Conservation (phyloP, 1,140 invertebrate genomes). For the Atopsyche davidsoni region DNA sequence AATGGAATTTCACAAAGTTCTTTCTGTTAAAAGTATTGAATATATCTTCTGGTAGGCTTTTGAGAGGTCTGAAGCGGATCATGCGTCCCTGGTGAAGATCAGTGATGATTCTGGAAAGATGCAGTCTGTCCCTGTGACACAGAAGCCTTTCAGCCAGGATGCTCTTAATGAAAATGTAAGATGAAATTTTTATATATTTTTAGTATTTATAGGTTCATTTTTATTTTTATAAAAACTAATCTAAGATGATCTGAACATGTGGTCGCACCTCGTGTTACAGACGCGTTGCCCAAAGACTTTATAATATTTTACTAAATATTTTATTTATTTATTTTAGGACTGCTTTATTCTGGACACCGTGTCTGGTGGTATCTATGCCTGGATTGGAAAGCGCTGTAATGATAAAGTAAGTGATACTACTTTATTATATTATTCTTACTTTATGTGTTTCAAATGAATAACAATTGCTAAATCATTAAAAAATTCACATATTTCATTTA, state of each 20-base stretch:
- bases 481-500: too few species aligned
- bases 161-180: slow-evolving; percentile 63
- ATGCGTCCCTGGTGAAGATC: slow-evolving; percentile 58
- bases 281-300: not conserved
- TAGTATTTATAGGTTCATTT: slow-evolving; percentile 6
- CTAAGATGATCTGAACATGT: not conserved
- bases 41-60: slow-evolving; percentile 45
- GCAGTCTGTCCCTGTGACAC: slow-evolving; percentile 55
- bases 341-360: slow-evolving; percentile 79
- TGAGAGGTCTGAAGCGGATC: slow-evolving; percentile 49
- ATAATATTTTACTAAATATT: not conserved
- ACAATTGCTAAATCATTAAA: too few species aligned
- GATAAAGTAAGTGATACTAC: slow-evolving; percentile 37
- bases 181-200: slow-evolving; percentile 32
- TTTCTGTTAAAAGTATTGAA: too few species aligned
- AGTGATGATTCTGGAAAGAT: slow-evolving; percentile 63
- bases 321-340: slow-evolving; percentile 50
- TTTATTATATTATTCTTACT: slow-evolving; percentile 23
- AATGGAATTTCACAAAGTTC: not conserved
- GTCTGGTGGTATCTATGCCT: slow-evolving; percentile 73
- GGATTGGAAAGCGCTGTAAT: slow-evolving; percentile 74
- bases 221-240: not conserved
- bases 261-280: not conserved
- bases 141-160: slow-evolving; percentile 63
- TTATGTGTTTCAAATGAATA: too few species aligned